Percentiles rank a stretch among this genome's conserved stretches.
These are phyloP conservation scores for Vidua macroura DNA, from an alignment of 2,113 vertebrate genomes.

Conservation along the genomic window DNA sequence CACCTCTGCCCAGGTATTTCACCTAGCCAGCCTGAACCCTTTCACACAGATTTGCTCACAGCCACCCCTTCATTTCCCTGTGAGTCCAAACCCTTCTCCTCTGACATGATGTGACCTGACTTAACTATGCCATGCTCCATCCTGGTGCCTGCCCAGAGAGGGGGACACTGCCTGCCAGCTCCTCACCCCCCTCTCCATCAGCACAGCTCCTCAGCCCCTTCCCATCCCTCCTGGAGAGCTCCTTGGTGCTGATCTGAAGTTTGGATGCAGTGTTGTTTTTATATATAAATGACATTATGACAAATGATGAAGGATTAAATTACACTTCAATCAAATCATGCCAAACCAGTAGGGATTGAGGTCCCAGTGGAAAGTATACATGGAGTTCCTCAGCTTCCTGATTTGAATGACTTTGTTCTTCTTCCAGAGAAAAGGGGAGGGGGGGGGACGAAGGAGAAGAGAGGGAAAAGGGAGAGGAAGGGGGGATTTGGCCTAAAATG, in stretches of 20 bases:
- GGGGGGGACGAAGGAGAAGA: constrained; percentile 10
- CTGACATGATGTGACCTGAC: neutral
- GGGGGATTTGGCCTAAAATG: constrained; percentile 79
- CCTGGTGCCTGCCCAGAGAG: neutral
- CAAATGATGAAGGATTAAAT: constrained; percentile 75
- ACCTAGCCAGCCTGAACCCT: neutral
- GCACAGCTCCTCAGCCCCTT: constrained; percentile 13
- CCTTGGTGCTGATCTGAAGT: constrained; percentile 73
- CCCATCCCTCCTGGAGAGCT: constrained; percentile 56
- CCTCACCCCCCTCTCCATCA: neutral
- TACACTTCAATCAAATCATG: constrained; percentile 78
- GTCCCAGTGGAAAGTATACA: constrained; percentile 73
- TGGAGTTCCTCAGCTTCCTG: constrained; percentile 76
- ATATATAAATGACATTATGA: constrained; percentile 78
- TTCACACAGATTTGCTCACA: neutral
- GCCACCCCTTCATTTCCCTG: neutral
- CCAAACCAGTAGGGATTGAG: constrained; percentile 73
- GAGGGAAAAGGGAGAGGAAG: constrained; percentile 49
- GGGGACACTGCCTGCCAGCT: neutral
- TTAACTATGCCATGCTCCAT: neutral
- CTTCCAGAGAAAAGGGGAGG: constrained; percentile 59
- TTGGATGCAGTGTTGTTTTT: constrained; percentile 67
- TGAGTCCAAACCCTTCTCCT: neutral
- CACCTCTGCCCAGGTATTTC: neutral
- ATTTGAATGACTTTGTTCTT: constrained; percentile 83